phyloP scores from a whole-genome alignment of 2,113 vertebrate genomes.

The Proterorhinus semilunaris region DNA sequence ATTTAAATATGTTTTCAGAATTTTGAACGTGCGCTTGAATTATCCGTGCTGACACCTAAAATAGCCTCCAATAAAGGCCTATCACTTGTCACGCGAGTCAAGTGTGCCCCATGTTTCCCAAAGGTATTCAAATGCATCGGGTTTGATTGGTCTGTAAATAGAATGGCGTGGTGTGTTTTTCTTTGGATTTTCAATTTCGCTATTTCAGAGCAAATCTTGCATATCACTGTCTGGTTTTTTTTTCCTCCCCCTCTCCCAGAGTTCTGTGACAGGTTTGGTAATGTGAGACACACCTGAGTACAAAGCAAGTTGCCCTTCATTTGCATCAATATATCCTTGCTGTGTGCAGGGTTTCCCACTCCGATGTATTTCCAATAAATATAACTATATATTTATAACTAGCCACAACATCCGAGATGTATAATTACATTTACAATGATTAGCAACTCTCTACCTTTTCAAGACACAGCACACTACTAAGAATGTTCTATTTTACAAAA shows the following conservation, averaged over 20 bases:
- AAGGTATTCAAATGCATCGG: conserved; percentile 52
- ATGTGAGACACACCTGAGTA: conserved; percentile 48
- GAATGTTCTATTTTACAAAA: too few relatives aligned
- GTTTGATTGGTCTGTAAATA: conserved; percentile 59
- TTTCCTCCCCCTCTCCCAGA: conserved; percentile 4
- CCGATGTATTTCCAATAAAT: conserved; percentile 17
- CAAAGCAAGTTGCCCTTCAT: conserved; percentile 52
- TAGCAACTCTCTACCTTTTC: neutral
- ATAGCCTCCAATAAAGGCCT: conserved; percentile 45
- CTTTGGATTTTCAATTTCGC: conserved; percentile 49
- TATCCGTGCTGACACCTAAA: conserved; percentile 50
- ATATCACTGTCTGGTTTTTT: conserved; percentile 33
- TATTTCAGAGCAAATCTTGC: conserved; percentile 42
- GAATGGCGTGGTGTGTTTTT: conserved; percentile 46
- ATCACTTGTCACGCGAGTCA: conserved; percentile 56
- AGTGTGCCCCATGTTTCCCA: conserved; percentile 34
- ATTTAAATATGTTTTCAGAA: conserved; percentile 52
- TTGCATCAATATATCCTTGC: conserved; percentile 50
- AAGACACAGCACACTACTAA: too few relatives aligned
- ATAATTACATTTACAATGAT: conserved; percentile 4
- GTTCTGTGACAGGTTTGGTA: conserved; percentile 53
- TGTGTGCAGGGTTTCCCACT: conserved; percentile 8
- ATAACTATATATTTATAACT: too few relatives aligned
- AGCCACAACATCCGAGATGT: conserved; percentile 2
- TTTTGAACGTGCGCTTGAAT: conserved; percentile 38